Evolutionary conservation across 1,140 invertebrate species (phyloP).

Genomic region (Nasonia vitripennis): DNA sequence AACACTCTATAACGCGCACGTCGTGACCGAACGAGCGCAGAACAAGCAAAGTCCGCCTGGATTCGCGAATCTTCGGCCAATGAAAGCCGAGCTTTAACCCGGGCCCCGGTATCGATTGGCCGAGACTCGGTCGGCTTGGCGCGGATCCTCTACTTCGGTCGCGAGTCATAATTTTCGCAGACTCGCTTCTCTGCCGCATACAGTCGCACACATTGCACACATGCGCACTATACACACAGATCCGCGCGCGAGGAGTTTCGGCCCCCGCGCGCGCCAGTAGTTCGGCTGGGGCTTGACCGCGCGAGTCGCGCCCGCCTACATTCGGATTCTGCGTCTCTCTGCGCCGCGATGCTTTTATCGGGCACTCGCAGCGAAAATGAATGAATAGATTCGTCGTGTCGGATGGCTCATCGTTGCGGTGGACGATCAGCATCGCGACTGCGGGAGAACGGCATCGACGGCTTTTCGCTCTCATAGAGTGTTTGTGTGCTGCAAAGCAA

Average conservation of each 20-base stretch:
- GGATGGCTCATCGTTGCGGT: too few species aligned
- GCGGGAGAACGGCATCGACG: not conserved
- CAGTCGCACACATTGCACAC: not conserved
- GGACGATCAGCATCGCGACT: too few species aligned
- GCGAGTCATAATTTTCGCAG: not conserved
- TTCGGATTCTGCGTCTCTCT: not conserved
- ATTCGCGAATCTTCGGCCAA: slow-evolving; percentile 8
- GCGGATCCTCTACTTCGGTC: slow-evolving; percentile 11
- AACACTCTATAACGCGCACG: too few species aligned
- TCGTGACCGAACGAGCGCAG: not conserved
- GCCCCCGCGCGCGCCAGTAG: not conserved
- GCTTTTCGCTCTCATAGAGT: not conserved
- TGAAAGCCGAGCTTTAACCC: not conserved
- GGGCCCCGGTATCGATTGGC: slow-evolving; percentile 37
- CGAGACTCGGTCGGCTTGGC: not conserved
- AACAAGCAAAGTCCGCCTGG: too few species aligned
- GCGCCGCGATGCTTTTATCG: not conserved
- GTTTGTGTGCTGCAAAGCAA: not conserved
- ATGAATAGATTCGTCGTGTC: too few species aligned
- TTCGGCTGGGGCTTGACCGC: slow-evolving; percentile 1
- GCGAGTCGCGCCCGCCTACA: not conserved
- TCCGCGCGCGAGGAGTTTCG: not conserved
- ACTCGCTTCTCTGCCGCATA: not conserved
- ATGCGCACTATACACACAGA: not conserved
- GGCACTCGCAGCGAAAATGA: too few species aligned